Evolutionary conservation across 2,888 invertebrate species (phyloP).

Genomic region (Cryptus viduatorius): DNA sequence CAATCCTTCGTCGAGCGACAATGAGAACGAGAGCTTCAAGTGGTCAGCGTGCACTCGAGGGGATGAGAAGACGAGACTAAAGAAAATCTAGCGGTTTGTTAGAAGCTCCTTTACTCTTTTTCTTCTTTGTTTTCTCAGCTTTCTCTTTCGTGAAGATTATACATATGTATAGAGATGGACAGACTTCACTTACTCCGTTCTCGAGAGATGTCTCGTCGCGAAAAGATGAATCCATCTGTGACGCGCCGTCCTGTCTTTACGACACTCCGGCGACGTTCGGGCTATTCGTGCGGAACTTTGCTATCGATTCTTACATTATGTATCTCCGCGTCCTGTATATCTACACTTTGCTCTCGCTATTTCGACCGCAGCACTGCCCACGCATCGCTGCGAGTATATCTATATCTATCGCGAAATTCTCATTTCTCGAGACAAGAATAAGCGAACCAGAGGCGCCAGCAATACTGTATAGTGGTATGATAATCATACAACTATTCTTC

Average conservation of each 20-base stretch:
- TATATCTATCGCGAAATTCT: constrained; percentile 5
- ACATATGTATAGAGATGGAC: background rate
- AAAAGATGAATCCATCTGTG: constrained; percentile 22
- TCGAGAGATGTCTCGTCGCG: background rate
- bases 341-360: constrained; percentile 17
- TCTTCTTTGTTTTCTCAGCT: constrained; percentile 20
- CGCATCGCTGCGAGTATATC: constrained; percentile 3
- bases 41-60: constrained; percentile 25
- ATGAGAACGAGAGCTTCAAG: constrained; percentile 2
- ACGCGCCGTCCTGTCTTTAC: constrained; percentile 52
- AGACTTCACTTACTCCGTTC: background rate
- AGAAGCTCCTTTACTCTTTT: constrained; percentile 23
- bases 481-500: background rate
- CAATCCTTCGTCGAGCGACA: constrained; percentile 13
- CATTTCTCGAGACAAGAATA: background rate
- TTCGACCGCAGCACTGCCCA: constrained; percentile 27
- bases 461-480: background rate
- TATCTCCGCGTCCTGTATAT: constrained; percentile 8
- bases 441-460: background rate
- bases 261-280: constrained; percentile 44
- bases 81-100: constrained; percentile 49
- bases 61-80: constrained; percentile 31
- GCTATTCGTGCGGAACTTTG: constrained; percentile 42
- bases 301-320: constrained; percentile 37
- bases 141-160: constrained; percentile 16